A percentile compares a stretch with the other conserved stretches of the same genome.
phyloP scores from a whole-genome alignment of 2,113 vertebrate species.

The Cariama cristata region DNA sequence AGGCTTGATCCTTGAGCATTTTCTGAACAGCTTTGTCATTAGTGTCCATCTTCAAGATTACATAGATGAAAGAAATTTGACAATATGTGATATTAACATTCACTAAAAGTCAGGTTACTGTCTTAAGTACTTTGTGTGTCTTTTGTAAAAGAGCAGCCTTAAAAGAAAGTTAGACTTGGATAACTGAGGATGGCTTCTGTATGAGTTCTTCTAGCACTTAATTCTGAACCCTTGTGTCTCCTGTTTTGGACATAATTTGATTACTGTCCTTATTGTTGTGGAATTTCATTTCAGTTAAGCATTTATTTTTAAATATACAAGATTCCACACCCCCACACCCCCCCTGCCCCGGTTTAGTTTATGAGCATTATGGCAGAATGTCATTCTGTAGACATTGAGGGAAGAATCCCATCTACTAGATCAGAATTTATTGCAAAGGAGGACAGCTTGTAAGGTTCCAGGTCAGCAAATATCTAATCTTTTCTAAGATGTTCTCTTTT shows the following conservation, averaged over 20 bases:
- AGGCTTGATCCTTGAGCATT: background rate
- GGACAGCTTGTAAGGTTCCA: background rate
- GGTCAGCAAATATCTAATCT: background rate
- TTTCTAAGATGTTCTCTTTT: background rate
- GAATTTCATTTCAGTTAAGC: background rate
- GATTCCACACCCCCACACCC: no score
- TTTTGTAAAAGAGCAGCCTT: background rate
- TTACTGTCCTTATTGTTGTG: background rate
- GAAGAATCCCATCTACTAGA: background rate
- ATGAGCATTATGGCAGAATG: background rate
- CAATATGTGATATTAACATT: background rate
- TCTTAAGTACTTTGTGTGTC: background rate
- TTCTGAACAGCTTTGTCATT: background rate
- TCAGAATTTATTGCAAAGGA: background rate
- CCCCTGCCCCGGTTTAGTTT: background rate
- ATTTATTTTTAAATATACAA: background rate
- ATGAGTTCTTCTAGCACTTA: background rate
- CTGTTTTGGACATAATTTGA: background rate
- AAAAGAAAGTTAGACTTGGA: background rate
- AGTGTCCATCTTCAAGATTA: background rate
- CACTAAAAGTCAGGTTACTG: background rate
- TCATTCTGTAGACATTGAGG: background rate
- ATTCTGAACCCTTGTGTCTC: background rate
- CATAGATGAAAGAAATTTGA: background rate
- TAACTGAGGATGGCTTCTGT: background rate